phyloP scores from a whole-genome alignment of 2,888 invertebrate species.

The Drosophila maculinotata region DNA sequence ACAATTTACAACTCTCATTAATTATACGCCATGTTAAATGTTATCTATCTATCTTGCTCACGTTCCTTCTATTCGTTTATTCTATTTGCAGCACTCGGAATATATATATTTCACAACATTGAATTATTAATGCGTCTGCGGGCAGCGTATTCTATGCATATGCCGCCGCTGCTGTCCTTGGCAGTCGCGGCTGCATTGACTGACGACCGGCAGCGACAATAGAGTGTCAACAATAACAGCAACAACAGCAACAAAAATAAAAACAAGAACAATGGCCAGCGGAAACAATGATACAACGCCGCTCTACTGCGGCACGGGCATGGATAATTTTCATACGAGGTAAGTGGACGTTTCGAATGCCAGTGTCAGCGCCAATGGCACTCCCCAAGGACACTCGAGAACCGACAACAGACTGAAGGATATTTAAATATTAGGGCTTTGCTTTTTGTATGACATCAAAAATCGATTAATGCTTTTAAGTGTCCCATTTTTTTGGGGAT shows the following conservation, averaged over 20 bases:
- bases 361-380: constrained; percentile 20
- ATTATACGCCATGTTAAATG: constrained; percentile 38
- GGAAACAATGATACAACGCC: constrained; percentile 75
- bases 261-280: constrained; percentile 52
- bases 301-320: constrained; percentile 80
- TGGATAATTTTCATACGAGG: constrained; percentile 83
- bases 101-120: constrained; percentile 38
- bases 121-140: constrained; percentile 65
- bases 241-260: constrained; percentile 32
- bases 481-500: constrained; percentile 13
- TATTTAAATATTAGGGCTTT: constrained; percentile 24
- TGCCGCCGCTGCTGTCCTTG: constrained; percentile 49
- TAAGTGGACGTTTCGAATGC: constrained; percentile 67
- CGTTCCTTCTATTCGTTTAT: constrained; percentile 12
- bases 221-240: constrained; percentile 32
- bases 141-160: constrained; percentile 36
- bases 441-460: constrained; percentile 38
- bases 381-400: constrained; percentile 45
- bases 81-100: constrained; percentile 48
- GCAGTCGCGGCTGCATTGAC: constrained; percentile 36
- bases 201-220: constrained; percentile 40
- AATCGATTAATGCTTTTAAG: constrained; percentile 52
- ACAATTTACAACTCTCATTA: constrained; percentile 43
- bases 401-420: constrained; percentile 1
- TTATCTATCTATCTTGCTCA: neutral